Percentiles rank a stretch among this genome's conserved stretches.
These are phyloP conservation scores for Eulithis prunata DNA, from an alignment of 2,888 invertebrate species.

Conservation along the genomic window DNA sequence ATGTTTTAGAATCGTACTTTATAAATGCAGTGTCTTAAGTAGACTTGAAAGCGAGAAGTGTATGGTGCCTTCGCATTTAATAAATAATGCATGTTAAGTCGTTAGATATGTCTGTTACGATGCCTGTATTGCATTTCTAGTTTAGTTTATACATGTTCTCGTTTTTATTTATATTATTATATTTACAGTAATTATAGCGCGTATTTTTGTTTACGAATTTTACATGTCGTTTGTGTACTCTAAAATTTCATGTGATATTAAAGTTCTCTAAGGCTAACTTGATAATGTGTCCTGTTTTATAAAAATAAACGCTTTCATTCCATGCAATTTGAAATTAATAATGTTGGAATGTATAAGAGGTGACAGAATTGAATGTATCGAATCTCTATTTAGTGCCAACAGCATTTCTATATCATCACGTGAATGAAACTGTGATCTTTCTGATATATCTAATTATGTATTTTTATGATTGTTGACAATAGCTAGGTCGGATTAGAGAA, in stretches of 20 bases:
- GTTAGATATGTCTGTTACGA: conserved; percentile 68
- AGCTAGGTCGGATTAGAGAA: conserved; percentile 64
- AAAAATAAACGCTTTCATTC: conserved; percentile 68
- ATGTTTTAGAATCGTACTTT: conserved; percentile 65
- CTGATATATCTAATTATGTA: conserved; percentile 55
- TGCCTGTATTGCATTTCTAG: conserved; percentile 81
- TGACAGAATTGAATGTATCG: conserved; percentile 50
- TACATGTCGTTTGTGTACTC: conserved; percentile 71
- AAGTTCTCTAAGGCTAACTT: conserved; percentile 74
- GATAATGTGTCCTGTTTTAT: conserved; percentile 59
- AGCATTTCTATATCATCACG: conserved; percentile 65
- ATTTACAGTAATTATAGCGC: conserved; percentile 74
- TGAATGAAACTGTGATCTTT: conserved; percentile 71
- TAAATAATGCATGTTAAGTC: conserved; percentile 73
- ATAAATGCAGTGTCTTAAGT: conserved; percentile 44
- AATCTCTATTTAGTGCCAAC: conserved; percentile 80
- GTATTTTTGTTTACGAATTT: conserved; percentile 77
- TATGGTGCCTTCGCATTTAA: conserved; percentile 70
- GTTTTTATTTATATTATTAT: conserved; percentile 79
- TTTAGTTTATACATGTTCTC: conserved; percentile 76
- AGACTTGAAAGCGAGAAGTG: conserved; percentile 54
- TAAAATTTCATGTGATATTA: conserved; percentile 82
- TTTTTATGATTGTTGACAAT: conserved; percentile 65
- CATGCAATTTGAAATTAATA: conserved; percentile 46
- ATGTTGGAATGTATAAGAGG: conserved; percentile 34